phyloP scores from a whole-genome alignment of 2,113 vertebrate genomes.

The Sula dactylatra region DNA sequence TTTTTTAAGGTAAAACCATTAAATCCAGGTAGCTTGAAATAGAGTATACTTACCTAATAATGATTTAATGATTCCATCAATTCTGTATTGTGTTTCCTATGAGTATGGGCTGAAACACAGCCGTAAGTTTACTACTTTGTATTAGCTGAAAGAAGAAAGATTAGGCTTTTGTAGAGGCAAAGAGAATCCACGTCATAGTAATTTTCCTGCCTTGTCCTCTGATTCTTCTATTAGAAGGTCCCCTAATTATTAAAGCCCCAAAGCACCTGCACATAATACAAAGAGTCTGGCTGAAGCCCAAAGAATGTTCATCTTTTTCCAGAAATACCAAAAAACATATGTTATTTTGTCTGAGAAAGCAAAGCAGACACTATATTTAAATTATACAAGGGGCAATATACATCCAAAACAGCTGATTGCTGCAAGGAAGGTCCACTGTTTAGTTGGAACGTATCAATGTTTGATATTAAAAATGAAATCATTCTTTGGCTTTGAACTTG shows the following conservation, averaged over 20 bases:
- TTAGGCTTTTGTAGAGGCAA: not conserved
- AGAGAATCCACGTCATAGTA: not conserved
- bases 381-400: not conserved
- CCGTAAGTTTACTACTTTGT: not conserved
- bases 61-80: not conserved
- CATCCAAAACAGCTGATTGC: not conserved
- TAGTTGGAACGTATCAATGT: not conserved
- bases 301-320: not conserved
- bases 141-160: not conserved
- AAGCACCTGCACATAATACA: not conserved
- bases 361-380: not conserved
- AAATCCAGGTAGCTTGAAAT: not conserved
- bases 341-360: not conserved
- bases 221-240: not conserved
- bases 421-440: not conserved
- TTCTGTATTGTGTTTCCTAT: not conserved
- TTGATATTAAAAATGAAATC: not conserved
- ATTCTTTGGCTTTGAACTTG: slow-evolving; percentile 21
- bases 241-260: not conserved
- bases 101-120: not conserved
- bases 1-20: not conserved
- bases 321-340: not conserved
- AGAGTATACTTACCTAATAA: not conserved
- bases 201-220: not conserved
- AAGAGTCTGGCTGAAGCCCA: not conserved